Percentiles rank a stretch among this genome's conserved stretches.
These are phyloP conservation scores for Apamea epomidion DNA, from an alignment of 2,888 invertebrate genomes.

Conservation along the genomic window DNA sequence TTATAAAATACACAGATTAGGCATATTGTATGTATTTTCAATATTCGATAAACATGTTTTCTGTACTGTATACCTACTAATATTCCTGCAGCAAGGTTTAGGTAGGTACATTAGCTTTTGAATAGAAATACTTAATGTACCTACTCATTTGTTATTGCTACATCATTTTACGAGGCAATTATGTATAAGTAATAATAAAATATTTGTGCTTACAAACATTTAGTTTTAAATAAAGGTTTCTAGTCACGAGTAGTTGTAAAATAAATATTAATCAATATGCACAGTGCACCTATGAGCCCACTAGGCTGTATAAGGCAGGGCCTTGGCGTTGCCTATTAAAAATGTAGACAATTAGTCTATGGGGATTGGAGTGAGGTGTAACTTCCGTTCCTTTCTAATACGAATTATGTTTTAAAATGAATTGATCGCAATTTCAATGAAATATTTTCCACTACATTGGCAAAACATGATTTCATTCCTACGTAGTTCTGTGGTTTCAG, in stretches of 20 bases:
- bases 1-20: constrained; percentile 22
- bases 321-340: constrained; percentile 68
- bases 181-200: neutral
- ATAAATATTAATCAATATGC: constrained; percentile 65
- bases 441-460: neutral
- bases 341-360: constrained; percentile 73
- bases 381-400: constrained; percentile 74
- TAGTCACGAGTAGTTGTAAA: constrained; percentile 49
- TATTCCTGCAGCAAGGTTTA: neutral
- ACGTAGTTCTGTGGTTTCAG: neutral
- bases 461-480: neutral
- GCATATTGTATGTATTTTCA: constrained; percentile 24
- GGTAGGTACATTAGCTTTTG: neutral
- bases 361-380: constrained; percentile 73
- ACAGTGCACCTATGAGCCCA: constrained; percentile 61
- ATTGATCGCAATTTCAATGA: constrained; percentile 8
- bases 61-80: neutral
- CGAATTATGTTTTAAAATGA: constrained; percentile 57
- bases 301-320: constrained; percentile 65
- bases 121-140: constrained; percentile 1
- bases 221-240: constrained; percentile 41
- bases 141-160: constrained; percentile 8
- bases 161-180: constrained; percentile 22
- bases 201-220: neutral
- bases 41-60: constrained; percentile 13